A percentile compares a stretch with the other conserved stretches of the same genome.
Evolutionary conservation across 2,797 vertebrate species (phyloP).

Genomic region (Macropus fuliginosus): DNA sequence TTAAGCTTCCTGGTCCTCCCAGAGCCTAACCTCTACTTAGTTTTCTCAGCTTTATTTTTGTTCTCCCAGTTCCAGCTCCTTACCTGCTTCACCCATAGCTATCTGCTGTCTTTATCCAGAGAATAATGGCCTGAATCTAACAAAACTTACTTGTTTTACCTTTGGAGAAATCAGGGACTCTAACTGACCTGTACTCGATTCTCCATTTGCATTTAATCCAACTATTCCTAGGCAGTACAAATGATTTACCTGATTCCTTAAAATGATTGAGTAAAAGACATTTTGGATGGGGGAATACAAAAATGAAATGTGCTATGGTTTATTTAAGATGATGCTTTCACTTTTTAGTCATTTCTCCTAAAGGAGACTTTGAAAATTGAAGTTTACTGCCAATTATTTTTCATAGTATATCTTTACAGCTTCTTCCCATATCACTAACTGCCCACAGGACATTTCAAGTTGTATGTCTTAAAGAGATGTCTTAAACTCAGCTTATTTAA

Average conservation of each 20-base stretch:
- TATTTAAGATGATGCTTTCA: neutral
- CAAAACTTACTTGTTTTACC: neutral
- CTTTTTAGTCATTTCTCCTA: neutral
- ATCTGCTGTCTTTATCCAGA: neutral
- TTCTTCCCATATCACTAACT: neutral
- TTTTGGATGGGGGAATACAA: neutral
- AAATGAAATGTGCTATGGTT: neutral
- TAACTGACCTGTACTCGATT: neutral
- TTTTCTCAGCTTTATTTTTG: no score
- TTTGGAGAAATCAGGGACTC: neutral
- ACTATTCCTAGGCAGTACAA: neutral
- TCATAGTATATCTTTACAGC: neutral
- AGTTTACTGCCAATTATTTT: neutral
- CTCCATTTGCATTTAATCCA: neutral
- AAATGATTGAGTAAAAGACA: neutral
- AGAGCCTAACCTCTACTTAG: neutral
- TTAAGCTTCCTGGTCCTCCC: neutral
- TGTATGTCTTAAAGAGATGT: neutral
- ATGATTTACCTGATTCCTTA: neutral
- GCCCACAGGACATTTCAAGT: neutral
- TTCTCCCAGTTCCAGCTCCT: neutral
- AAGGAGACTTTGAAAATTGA: neutral
- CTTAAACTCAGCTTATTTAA: neutral
- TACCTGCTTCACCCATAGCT: neutral
- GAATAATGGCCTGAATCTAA: neutral